phyloP scores from a whole-genome alignment of 2,113 vertebrate genomes.

The Neopipo cinnamomea region DNA sequence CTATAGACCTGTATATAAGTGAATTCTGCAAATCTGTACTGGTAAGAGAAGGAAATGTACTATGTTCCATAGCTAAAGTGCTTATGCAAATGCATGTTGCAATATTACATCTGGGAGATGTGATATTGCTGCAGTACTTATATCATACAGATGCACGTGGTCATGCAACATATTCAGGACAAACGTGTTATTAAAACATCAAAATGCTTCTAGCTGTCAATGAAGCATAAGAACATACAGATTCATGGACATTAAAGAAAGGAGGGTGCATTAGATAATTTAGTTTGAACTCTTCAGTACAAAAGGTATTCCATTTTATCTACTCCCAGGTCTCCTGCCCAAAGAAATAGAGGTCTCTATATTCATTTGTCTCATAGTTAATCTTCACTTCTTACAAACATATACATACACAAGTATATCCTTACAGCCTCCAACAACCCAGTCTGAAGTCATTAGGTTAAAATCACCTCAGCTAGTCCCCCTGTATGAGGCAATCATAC shows the following conservation, averaged over 20 bases:
- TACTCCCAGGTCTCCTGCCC: not conserved
- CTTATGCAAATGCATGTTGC: not conserved
- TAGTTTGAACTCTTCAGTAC: not conserved
- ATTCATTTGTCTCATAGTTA: not conserved
- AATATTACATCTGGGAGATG: not conserved
- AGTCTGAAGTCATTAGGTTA: not conserved
- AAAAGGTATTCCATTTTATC: not conserved
- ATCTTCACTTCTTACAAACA: not conserved
- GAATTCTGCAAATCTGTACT: not conserved
- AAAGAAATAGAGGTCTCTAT: not conserved
- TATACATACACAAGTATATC: too few species aligned
- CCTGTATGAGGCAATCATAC: not conserved
- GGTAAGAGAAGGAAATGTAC: not conserved
- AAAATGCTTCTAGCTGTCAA: not conserved
- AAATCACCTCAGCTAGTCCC: not conserved
- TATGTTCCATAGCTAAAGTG: not conserved
- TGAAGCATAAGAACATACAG: not conserved
- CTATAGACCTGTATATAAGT: not conserved
- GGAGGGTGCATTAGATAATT: not conserved
- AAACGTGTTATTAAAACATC: constrained; percentile 1
- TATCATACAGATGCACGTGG: not conserved
- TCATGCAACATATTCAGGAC: not conserved
- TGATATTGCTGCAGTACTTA: not conserved
- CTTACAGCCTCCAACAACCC: not conserved
- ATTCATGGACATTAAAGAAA: not conserved